Percentiles rank a stretch among this genome's conserved stretches.
Conservation (phyloP, 2,113 vertebrate genomes). For the Hemichromis elongatus region DNA sequence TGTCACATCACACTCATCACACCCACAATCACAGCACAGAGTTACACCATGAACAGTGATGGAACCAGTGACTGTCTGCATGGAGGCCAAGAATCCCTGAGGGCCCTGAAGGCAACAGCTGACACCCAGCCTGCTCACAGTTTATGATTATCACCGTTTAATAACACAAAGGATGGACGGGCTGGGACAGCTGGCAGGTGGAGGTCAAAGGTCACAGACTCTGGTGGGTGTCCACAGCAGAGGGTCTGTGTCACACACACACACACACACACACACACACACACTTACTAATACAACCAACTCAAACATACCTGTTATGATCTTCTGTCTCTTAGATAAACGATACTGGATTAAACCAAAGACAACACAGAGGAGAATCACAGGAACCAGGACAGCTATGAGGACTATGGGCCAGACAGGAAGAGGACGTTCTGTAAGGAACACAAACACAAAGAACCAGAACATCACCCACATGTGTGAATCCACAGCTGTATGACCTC, state of each 20-base stretch:
- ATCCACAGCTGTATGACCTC: not conserved
- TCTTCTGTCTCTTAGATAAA: fast-evolving
- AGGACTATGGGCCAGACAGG: not conserved
- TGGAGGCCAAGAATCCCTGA: too few species aligned
- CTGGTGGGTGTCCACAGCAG: not conserved
- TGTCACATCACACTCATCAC: too few species aligned
- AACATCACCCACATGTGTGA: not conserved
- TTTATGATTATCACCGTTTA: too few species aligned
- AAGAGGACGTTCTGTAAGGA: not conserved
- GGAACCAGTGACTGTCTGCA: too few species aligned
- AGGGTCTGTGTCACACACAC: not conserved
- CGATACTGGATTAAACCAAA: fast-evolving
- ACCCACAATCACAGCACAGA: too few species aligned
- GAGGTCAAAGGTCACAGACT: too few species aligned
- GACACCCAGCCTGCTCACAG: too few species aligned
- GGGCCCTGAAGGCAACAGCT: too few species aligned
- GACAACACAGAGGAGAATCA: not conserved
- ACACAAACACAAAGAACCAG: not conserved
- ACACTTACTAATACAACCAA: too few species aligned
- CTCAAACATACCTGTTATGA: not conserved
- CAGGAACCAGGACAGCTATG: fast-evolving
- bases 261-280: not conserved
- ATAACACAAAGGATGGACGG: too few species aligned
- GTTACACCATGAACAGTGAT: too few species aligned
- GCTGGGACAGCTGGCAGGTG: too few species aligned